These are phyloP conservation scores for Lagocephalus sceleratus DNA, from an alignment of 2,797 vertebrate genomes.

Conservation along the genomic window DNA sequence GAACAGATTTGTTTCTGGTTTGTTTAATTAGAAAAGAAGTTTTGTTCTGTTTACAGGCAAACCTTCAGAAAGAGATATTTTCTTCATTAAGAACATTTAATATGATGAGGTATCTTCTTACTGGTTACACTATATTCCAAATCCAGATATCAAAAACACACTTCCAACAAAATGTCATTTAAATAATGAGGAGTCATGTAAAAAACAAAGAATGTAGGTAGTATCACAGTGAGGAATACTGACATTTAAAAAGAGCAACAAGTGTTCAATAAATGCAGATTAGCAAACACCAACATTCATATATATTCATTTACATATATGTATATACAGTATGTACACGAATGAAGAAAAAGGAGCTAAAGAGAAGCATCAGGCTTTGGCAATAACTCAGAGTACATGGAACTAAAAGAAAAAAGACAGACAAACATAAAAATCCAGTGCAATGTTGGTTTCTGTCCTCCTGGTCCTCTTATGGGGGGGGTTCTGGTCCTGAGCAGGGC, in stretches of 20 bases:
- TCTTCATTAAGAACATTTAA: constrained; percentile 65
- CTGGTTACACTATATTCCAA: constrained; percentile 64
- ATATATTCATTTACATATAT: constrained; percentile 64
- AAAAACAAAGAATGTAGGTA: constrained; percentile 74
- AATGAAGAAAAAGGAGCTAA: constrained; percentile 46
- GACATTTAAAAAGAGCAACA: constrained; percentile 70
- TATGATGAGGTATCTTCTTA: constrained; percentile 72
- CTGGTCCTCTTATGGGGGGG: constrained; percentile 50
- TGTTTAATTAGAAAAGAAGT: constrained; percentile 68
- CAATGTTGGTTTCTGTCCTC: constrained; percentile 64
- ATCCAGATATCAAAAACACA: constrained; percentile 57
- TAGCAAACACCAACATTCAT: constrained; percentile 79
- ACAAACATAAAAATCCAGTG: constrained; percentile 75
- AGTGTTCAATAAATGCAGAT: constrained; percentile 76
- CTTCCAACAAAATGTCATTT: constrained; percentile 70
- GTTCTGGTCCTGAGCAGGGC: constrained; percentile 68
- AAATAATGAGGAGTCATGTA: constrained; percentile 66
- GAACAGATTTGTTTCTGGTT: constrained; percentile 20
- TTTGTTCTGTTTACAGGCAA: constrained; percentile 54
- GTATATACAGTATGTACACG: constrained; percentile 78
- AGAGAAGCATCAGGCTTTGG: constrained; percentile 77
- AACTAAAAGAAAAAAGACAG: constrained; percentile 65
- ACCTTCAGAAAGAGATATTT: constrained; percentile 56
- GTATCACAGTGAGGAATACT: constrained; percentile 81
- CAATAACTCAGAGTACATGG: constrained; percentile 71